These are phyloP conservation scores for Watsonalla cultraria DNA, from an alignment of 2,888 invertebrate genomes.

Conservation along the genomic window DNA sequence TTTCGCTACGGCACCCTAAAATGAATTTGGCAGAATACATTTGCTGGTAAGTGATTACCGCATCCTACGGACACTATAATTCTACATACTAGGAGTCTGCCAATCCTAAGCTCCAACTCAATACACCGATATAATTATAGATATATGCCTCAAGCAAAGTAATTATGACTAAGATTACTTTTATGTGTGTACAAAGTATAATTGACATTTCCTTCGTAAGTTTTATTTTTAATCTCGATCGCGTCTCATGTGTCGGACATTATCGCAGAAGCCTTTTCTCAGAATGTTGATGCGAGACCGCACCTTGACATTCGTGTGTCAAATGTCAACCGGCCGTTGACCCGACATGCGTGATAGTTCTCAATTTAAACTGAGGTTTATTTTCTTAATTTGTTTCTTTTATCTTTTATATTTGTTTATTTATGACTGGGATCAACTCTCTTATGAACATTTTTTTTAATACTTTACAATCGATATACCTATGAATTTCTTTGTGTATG, in stretches of 20 bases:
- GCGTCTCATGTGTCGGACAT: conserved; percentile 22
- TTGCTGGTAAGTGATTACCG: too few species aligned
- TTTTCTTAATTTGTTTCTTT: conserved; percentile 24
- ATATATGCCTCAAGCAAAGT: too few species aligned
- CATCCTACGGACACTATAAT: too few species aligned
- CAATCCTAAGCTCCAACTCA: too few species aligned
- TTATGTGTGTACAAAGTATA: background rate
- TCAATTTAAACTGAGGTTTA: conserved; percentile 29
- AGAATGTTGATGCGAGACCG: conserved; percentile 30
- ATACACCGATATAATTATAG: too few species aligned
- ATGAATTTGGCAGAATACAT: too few species aligned
- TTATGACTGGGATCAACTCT: conserved; percentile 1
- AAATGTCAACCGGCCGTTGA: conserved; percentile 71
- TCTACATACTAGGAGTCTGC: too few species aligned
- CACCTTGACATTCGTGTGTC: conserved; percentile 76
- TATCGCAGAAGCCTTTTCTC: conserved; percentile 27
- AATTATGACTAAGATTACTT: background rate
- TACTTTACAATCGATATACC: too few species aligned
- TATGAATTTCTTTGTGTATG: too few species aligned
- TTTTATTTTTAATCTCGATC: conserved; percentile 22
- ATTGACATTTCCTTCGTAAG: background rate
- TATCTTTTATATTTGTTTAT: conserved; percentile 1
- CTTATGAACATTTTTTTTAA: conserved; percentile 5
- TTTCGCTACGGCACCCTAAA: too few species aligned
- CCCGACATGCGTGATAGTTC: conserved; percentile 55